Evolutionary conservation across 1,140 invertebrate genomes (phyloP).

Genomic region (Hormaphis cornu): DNA sequence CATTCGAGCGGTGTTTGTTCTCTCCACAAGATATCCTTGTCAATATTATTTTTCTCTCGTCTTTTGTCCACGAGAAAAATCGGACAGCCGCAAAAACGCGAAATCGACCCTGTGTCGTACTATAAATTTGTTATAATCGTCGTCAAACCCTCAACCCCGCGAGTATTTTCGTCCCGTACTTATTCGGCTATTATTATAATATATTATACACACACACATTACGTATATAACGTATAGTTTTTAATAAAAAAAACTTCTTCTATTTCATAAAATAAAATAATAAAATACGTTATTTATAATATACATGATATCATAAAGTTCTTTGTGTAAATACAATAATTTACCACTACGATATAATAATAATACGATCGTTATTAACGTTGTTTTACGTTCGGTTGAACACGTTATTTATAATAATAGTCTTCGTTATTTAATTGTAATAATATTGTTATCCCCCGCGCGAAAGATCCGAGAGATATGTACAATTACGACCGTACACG

Average conservation of each 20-base stretch:
- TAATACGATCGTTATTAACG: not conserved
- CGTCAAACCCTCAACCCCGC: not conserved
- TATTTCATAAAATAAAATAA: not conserved
- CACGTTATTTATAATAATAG: slow-evolving; percentile 24
- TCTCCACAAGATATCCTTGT: too few relatives aligned
- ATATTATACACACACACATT: too few relatives aligned
- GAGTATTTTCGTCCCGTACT: not conserved
- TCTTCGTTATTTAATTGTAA: slow-evolving; percentile 31
- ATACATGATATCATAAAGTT: slow-evolving; percentile 15
- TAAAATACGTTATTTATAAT: not conserved
- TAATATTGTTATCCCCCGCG: slow-evolving; percentile 25
- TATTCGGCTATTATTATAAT: slow-evolving; percentile 2
- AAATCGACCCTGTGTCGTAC: too few relatives aligned
- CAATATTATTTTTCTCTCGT: too few relatives aligned
- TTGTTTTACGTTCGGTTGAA: not conserved
- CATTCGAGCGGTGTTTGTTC: too few relatives aligned
- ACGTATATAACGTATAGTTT: slow-evolving; percentile 2
- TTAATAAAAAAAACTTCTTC: not conserved
- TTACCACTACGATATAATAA: too few relatives aligned
- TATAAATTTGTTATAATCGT: too few relatives aligned
- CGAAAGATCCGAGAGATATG: not conserved
- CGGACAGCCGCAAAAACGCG: too few relatives aligned
- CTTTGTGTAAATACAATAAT: slow-evolving; percentile 16
- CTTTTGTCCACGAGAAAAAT: too few relatives aligned
- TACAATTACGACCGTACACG: not conserved